phyloP scores from a whole-genome alignment of 2,113 vertebrate genomes.

The Lepus americanus region DNA sequence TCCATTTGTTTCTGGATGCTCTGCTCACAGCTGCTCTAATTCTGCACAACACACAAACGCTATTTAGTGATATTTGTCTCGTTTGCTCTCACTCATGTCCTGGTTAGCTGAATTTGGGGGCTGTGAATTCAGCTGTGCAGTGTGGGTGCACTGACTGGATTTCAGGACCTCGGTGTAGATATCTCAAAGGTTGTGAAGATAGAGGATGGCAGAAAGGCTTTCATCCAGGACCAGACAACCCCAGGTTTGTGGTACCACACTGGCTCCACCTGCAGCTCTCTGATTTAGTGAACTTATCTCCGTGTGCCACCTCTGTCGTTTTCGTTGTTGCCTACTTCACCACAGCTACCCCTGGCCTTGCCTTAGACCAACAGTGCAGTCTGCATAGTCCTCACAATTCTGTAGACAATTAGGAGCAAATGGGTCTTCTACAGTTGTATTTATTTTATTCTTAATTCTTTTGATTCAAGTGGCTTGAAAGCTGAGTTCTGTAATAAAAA shows the following conservation, averaged over 20 bases:
- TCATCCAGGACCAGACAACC: not conserved
- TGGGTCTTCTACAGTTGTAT: not conserved
- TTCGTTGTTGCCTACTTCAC: not conserved
- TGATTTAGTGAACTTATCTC: not conserved
- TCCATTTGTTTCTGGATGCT: constrained; percentile 39
- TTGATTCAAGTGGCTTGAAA: constrained; percentile 51
- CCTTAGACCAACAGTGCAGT: not conserved
- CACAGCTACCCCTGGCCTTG: not conserved
- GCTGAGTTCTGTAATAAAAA: not conserved
- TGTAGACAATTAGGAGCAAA: constrained; percentile 20
- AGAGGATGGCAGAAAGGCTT: not conserved
- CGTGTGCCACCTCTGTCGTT: not conserved
- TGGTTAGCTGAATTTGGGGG: not conserved
- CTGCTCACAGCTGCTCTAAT: constrained; percentile 33
- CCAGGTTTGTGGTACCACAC: not conserved
- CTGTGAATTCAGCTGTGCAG: constrained; percentile 11
- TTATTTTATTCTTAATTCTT: constrained; percentile 23
- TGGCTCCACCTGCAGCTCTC: not conserved
- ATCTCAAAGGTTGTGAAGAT: not conserved
- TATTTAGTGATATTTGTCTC: not conserved
- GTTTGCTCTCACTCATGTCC: constrained; percentile 14
- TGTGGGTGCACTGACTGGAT: not conserved
- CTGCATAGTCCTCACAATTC: not conserved
- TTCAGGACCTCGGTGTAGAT: constrained; percentile 10
- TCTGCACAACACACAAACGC: constrained; percentile 35